Conservation (phyloP, 2,113 vertebrate species). For the Pycnonotus jocosus region DNA sequence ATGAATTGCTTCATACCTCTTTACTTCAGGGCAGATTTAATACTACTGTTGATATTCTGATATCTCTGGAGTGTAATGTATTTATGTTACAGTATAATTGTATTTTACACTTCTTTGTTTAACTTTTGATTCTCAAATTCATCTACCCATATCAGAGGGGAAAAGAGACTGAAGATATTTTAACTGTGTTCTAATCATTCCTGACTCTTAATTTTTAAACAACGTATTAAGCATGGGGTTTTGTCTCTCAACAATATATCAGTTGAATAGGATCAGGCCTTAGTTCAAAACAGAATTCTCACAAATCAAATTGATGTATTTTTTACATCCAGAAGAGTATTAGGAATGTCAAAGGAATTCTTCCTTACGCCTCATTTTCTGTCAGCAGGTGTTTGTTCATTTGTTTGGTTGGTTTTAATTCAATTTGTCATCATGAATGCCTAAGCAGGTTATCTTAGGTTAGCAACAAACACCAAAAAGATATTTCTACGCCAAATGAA, state of each 20-base stretch:
- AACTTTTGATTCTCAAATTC: slow-evolving; percentile 47
- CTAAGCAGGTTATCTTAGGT: background rate
- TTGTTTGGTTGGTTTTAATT: background rate
- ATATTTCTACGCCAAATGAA: background rate
- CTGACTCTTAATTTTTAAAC: slow-evolving; percentile 58
- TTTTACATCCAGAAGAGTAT: background rate
- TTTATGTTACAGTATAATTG: slow-evolving; percentile 56
- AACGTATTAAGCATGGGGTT: background rate
- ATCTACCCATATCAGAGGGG: slow-evolving; percentile 29
- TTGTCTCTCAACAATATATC: background rate
- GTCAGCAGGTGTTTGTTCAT: background rate
- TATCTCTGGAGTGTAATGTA: slow-evolving; percentile 55
- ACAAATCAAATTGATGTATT: slow-evolving; percentile 45
- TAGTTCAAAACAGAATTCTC: background rate
- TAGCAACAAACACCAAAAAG: background rate
- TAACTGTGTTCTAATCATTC: slow-evolving; percentile 19
- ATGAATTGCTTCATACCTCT: slow-evolving; percentile 57
- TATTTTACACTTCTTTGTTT: slow-evolving; percentile 52
- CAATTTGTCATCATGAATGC: background rate
- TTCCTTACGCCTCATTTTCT: background rate
- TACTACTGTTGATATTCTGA: slow-evolving; percentile 40
- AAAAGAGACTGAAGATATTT: slow-evolving; percentile 53
- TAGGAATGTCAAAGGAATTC: background rate
- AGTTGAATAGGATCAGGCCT: background rate
- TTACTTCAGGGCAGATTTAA: slow-evolving; percentile 50